These are phyloP conservation scores for Stegodyphus dumicola DNA, from an alignment of 1,140 invertebrate species.

Conservation along the genomic window DNA sequence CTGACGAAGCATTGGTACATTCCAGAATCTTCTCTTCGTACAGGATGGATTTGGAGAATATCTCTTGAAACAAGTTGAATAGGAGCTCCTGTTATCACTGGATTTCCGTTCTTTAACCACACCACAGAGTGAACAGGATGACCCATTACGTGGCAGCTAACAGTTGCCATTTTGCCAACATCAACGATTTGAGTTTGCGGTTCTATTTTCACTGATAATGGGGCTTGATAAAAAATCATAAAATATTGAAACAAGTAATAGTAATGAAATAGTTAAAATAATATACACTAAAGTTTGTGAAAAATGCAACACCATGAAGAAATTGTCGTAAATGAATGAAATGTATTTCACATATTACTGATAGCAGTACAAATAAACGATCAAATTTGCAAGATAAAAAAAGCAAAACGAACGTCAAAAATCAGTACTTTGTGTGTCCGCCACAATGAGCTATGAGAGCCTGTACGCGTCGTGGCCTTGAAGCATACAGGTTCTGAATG, in stretches of 20 bases:
- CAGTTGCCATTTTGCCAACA: constrained; percentile 81
- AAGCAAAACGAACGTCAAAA: too few species aligned
- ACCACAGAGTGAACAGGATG: constrained; percentile 79
- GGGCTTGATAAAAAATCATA: constrained; percentile 63
- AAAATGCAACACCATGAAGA: too few species aligned
- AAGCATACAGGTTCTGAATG: too few species aligned
- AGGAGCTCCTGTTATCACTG: constrained; percentile 40
- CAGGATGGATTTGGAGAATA: constrained; percentile 68
- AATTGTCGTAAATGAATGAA: too few species aligned
- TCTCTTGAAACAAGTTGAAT: constrained; percentile 68
- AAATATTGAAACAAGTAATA: neutral
- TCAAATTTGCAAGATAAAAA: too few species aligned
- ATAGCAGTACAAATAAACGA: too few species aligned
- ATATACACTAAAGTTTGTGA: too few species aligned
- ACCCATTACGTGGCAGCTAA: constrained; percentile 86
- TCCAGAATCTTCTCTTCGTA: constrained; percentile 67
- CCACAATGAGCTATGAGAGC: too few species aligned
- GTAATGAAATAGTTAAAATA: too few species aligned
- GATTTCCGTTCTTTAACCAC: constrained; percentile 80
- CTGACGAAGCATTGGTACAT: constrained; percentile 71
- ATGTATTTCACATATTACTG: too few species aligned
- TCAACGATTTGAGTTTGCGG: constrained; percentile 79
- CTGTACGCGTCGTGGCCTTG: too few species aligned
- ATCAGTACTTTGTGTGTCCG: too few species aligned
- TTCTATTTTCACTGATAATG: constrained; percentile 66